Evolutionary conservation across 1,140 invertebrate genomes (phyloP), one percentile per base, ranked within the genome.

Genomic region (Drosophila tsacasi): DNA sequence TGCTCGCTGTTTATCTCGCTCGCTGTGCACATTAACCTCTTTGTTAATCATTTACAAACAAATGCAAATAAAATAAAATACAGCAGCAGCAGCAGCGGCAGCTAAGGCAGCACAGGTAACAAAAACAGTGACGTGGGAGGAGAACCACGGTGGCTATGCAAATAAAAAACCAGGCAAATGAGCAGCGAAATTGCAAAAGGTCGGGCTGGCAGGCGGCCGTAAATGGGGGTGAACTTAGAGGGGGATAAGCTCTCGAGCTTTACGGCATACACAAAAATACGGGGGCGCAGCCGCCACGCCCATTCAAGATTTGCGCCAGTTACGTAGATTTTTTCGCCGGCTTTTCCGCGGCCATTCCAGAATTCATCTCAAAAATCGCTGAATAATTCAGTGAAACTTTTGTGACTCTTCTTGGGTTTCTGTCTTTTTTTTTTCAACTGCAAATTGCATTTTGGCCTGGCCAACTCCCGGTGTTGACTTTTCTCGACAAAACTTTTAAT

Each of bases 11-110:
- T 80, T 83, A 74, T 77, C 74, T 71, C 52, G 59, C 57, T 62
- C 79, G 65, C 60, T 60, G 67, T 84, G 77, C 84, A 89, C 85
- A 91, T 91, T 90, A 89, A 89, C 85, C 84, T 89, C 84, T 91
- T 91, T 89, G 77, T 91, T 90, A 89, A 89, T 89, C 85, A 89
- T 89, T 89, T 90, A 85, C 83, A 90, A 89, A 89, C 84, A 89
- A 91, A 89, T 89, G 84, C 81, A 90, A 89, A 89, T 85, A 81
- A 89, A 85, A 90, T 85, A 90, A 90, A 90, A 81, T 67, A 87
- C 58, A 87, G 63, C 67, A 78, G 58, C 32, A 46, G 39, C 2
- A 13, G 39, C 37, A 35, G 42, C 19, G 17, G 21, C 30, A 21
- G 44, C 32, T 1, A 10, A 9, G 27, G 57, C n/a, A 65, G 64